Base-by-base conservation (phyloP, 2,888 invertebrate species). In the Pelosia muscerda region DNA sequence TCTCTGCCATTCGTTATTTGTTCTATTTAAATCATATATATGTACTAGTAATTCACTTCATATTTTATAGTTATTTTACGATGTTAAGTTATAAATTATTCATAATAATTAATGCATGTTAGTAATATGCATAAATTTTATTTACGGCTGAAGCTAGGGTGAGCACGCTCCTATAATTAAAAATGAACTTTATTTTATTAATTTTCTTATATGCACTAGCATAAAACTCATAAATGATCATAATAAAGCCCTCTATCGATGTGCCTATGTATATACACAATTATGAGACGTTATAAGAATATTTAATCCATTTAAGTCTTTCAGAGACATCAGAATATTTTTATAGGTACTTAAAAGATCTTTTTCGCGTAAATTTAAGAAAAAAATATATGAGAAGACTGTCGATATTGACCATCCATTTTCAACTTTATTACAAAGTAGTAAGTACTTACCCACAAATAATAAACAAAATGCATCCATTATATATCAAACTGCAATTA, bases 381-480 rank as follows among this genome's bases (percentile, higher is more conserved):
- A n/a, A 19, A 42, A 19, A 8, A 8, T 13, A 49, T 49, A 49
- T 49, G n/a, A n/a, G n/a, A n/a, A n/a, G n/a, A n/a, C n/a, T n/a
- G n/a, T n/a, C n/a, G n/a, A n/a, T n/a, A n/a, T n/a, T n/a, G n/a
- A n/a, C n/a, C n/a, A n/a, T n/a, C n/a, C n/a, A n/a, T n/a, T n/a
- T n/a, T n/a, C n/a, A n/a, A n/a, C n/a, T n/a, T n/a, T n/a, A 57
- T 22, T n/a, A 58, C 26, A 31, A 57, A 53, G n/a, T n/a, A 31
- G 8, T 42, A 28, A 0, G 8, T 26, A 82, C 83, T 83, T 65
- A 83, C 83, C 81, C 77, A 72, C 74, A 66, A 74, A 77, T 55
- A 4, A 63, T 60, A 72, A 71, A 76, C 65, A 81, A 75, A 76
- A 70, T 28, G 57, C 73, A 82, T 82, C 81, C 82, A 79, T 74